Evolutionary conservation across 1,140 invertebrate species (phyloP).

Genomic region (Popillia japonica): DNA sequence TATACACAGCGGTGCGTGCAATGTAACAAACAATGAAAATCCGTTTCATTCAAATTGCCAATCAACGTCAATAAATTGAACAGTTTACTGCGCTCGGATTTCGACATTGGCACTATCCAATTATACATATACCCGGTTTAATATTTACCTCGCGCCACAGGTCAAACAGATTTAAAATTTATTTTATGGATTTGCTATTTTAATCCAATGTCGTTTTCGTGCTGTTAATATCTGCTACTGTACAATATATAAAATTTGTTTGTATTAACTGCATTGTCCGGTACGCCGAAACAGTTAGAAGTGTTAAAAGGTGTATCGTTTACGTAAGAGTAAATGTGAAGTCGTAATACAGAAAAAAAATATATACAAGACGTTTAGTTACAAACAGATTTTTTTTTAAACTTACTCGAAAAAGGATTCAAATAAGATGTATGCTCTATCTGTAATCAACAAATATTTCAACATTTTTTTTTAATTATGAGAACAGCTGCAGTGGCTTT

Average conservation of each 20-base stretch:
- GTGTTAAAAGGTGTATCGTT: background rate
- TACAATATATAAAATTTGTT: background rate
- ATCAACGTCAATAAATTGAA: constrained; percentile 16
- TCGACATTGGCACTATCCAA: background rate
- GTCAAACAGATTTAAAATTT: background rate
- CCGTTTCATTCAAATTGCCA: constrained; percentile 3
- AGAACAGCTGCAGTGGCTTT: too few relatives aligned
- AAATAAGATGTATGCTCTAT: too few relatives aligned
- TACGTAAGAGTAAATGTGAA: background rate
- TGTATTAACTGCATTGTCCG: background rate
- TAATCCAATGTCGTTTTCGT: constrained; percentile 6
- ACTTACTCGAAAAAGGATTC: too few relatives aligned
- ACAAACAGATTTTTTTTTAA: too few relatives aligned
- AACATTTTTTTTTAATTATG: too few relatives aligned
- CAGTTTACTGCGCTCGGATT: background rate
- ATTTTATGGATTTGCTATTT: background rate
- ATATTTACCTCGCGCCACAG: background rate
- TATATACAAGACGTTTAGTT: too few relatives aligned
- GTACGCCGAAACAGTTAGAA: background rate
- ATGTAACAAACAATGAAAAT: constrained; percentile 11
- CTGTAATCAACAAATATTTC: too few relatives aligned
- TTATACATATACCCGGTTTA: background rate
- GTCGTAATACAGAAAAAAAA: background rate
- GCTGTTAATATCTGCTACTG: background rate
- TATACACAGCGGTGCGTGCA: background rate